phyloP scores from a whole-genome alignment of 2,113 vertebrate species.

The Esox niger region DNA sequence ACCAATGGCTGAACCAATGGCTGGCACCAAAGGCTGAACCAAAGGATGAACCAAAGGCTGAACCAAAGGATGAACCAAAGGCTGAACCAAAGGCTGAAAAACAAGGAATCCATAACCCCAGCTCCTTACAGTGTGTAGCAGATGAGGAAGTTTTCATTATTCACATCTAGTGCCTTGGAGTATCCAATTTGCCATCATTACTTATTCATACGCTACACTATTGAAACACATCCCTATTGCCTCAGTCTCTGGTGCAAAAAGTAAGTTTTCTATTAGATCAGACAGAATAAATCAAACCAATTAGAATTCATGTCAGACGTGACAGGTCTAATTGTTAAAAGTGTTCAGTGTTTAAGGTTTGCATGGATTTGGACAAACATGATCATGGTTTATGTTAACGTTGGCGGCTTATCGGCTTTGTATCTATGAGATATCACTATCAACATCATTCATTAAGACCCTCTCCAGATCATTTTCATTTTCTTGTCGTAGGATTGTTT shows the following conservation, averaged over 20 bases:
- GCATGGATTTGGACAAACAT: background rate
- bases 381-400: background rate
- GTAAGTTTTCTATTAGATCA: conserved; percentile 24
- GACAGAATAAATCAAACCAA: conserved; percentile 21
- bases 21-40: too few relatives aligned
- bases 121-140: background rate
- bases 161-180: conserved; percentile 44
- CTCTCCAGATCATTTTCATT: too few relatives aligned
- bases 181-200: conserved; percentile 62
- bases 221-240: conserved; percentile 47
- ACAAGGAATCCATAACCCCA: too few relatives aligned
- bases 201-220: conserved; percentile 54
- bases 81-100: too few relatives aligned
- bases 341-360: background rate
- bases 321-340: background rate
- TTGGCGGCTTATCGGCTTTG: too few relatives aligned
- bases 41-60: too few relatives aligned
- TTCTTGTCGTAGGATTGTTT: background rate
- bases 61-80: too few relatives aligned
- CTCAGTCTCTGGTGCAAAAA: too few relatives aligned
- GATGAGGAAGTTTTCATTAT: conserved; percentile 64
- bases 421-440: too few relatives aligned
- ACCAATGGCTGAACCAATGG: too few relatives aligned
- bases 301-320: conserved; percentile 26
- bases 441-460: background rate